Base-by-base conservation (phyloP, 2,888 invertebrate species). In the Furcula furcula region DNA sequence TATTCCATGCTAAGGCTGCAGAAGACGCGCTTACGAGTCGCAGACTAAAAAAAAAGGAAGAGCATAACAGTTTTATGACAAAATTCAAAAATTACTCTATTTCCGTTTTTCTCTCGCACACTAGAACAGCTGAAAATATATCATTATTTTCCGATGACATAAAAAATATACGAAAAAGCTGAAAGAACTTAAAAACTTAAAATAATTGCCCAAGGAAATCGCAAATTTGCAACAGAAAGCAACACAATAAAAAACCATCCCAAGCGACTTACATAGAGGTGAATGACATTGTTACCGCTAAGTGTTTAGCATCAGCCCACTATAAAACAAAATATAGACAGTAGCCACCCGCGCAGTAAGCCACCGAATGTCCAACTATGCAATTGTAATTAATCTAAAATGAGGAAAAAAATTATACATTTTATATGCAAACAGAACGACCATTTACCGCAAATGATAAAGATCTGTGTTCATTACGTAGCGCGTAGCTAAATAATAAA, bases 221-320 rank as follows among this genome's bases (percentile, higher is more conserved):
- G 16, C 32, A 27, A n/a, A 27, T 26, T 43, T 12, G 29, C 21
- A 46, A 26, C 16, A 39, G 42, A 41, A 46, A 53, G 41, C 32
- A 27, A 23, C 9, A 28, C 20, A 4, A n/a, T 9, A 21, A n/a
- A 38, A 46, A 41, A 40, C 21, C 4, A 28, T 20, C 37, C 55
- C 51, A 70, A 72, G 72, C 73, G 48, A 87, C 85, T 88, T 88
- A 87, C 86, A 86, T 77, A 21, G 86, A 58, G 76, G 77, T 85
- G 78, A 88, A 87, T 59, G 87, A 77, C 86, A 86, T 88, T 66
- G 49, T 69, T 65, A 65, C 65, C 49, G 59, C 56, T 44, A 63
- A 64, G 52, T 48, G 46, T 40, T 52, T 49, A 29, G 40, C 42
- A 46, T 55, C 62, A 32, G 57, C 50, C 61, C 53, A 69, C 62